These are phyloP conservation scores for Tenualosa ilisha DNA, from an alignment of 2,797 vertebrate species.

Conservation along the genomic window DNA sequence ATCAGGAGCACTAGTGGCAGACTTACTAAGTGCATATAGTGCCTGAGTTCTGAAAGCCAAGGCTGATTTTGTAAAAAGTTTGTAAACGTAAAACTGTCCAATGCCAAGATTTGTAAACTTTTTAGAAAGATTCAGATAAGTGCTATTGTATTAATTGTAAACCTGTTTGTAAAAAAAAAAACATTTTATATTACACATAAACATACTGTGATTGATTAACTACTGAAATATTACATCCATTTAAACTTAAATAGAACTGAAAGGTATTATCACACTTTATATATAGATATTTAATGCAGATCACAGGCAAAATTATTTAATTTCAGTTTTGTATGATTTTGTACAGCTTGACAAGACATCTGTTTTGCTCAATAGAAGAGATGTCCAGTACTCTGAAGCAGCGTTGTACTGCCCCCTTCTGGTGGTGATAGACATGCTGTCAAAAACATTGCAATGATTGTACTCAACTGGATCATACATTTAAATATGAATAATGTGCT, in stretches of 20 bases:
- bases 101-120: conserved; percentile 57
- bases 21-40: conserved; percentile 48
- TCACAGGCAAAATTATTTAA: background rate
- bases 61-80: conserved; percentile 61
- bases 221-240: conserved; percentile 61
- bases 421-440: conserved; percentile 46
- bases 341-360: conserved; percentile 26
- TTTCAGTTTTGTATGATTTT: conserved; percentile 16
- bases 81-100: conserved; percentile 58
- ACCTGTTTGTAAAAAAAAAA: conserved; percentile 61
- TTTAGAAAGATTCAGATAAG: conserved; percentile 37
- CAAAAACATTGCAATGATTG: conserved; percentile 27
- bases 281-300: background rate
- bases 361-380: background rate
- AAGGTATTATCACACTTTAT: conserved; percentile 28
- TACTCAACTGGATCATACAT: background rate
- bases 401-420: conserved; percentile 59
- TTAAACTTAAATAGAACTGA: conserved; percentile 47
- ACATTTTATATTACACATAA: conserved; percentile 67
- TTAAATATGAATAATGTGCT: conserved; percentile 1
- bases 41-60: conserved; percentile 70
- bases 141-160: conserved; percentile 30
- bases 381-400: background rate
- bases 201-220: conserved; percentile 68
- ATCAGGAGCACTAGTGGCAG: background rate